These are phyloP conservation scores for Drosophila neonasuta DNA, from an alignment of 2,888 invertebrate genomes.

Conservation along the genomic window DNA sequence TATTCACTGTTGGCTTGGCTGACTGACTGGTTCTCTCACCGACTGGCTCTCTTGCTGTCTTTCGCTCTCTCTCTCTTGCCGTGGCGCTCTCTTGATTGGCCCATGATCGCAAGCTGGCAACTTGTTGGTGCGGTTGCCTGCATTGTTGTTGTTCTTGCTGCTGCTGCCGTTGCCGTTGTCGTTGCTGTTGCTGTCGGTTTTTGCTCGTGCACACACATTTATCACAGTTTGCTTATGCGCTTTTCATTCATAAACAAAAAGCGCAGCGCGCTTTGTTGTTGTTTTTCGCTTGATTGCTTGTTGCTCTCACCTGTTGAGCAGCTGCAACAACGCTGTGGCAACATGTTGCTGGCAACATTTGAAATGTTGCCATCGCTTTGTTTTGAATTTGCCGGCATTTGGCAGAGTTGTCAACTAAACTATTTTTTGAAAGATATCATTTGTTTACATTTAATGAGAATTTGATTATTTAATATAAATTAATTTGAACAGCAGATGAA, in stretches of 20 bases:
- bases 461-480: neutral
- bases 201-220: slow-evolving; percentile 58
- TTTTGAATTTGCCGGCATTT: slow-evolving; percentile 34
- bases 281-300: slow-evolving; percentile 9
- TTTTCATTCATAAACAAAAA: slow-evolving; percentile 76
- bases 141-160: slow-evolving; percentile 10
- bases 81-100: too few species aligned
- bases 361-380: slow-evolving; percentile 11
- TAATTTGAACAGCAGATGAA: too few species aligned
- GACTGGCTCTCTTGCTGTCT: slow-evolving; percentile 21
- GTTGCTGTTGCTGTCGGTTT: slow-evolving; percentile 42
- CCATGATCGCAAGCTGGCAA: slow-evolving; percentile 35
- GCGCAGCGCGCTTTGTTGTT: slow-evolving; percentile 50
- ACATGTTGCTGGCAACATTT: slow-evolving; percentile 40
- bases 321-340: slow-evolving; percentile 23
- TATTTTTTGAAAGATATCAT: neutral
- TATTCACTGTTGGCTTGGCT: slow-evolving; percentile 23
- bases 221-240: slow-evolving; percentile 65
- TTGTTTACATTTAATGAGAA: neutral
- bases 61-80: slow-evolving; percentile 7
- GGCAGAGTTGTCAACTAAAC: slow-evolving; percentile 20
- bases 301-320: slow-evolving; percentile 62
- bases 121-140: slow-evolving; percentile 33
- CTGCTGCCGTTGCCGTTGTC: slow-evolving; percentile 20
- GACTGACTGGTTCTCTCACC: slow-evolving; percentile 23